Conservation (phyloP, 2,888 invertebrate species). For the Heliconius cydno region DNA sequence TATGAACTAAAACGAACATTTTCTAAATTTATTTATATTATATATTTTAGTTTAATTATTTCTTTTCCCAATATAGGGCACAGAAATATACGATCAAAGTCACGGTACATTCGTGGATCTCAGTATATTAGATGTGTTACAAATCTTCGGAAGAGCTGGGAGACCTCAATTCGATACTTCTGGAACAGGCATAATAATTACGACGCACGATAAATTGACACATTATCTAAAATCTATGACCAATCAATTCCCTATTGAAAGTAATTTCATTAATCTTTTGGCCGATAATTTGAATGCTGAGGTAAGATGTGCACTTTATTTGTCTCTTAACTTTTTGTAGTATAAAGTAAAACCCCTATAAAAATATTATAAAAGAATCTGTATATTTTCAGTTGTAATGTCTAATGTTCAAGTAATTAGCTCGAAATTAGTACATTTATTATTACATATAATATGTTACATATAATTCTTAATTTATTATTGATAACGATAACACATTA, state of each 20-base stretch:
- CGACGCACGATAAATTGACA: conserved; percentile 94
- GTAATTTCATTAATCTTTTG: conserved; percentile 95
- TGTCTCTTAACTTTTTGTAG: too few relatives aligned
- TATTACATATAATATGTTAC: too few relatives aligned
- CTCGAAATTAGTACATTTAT: too few relatives aligned
- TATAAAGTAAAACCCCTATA: too few relatives aligned
- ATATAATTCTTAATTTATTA: too few relatives aligned
- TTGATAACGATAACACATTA: neutral
- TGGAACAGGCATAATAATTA: conserved; percentile 98
- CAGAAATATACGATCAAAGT: conserved; percentile 98
- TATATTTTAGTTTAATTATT: neutral
- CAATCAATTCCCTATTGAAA: conserved; percentile 99
- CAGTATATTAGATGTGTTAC: conserved; percentile 97
- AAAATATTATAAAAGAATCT: too few relatives aligned
- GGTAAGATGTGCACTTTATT: conserved; percentile 47
- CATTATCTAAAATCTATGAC: conserved; percentile 97
- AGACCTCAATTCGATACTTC: conserved; percentile 98
- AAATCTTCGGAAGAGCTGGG: conserved; percentile 99
- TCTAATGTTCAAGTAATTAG: too few relatives aligned
- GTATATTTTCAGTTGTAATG: too few relatives aligned
- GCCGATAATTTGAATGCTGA: conserved; percentile 99
- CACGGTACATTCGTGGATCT: conserved; percentile 97
- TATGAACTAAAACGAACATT: too few relatives aligned
- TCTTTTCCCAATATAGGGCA: conserved; percentile 85
- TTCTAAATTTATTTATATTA: too few relatives aligned